phyloP scores from a whole-genome alignment of 2,797 vertebrate species.

The Sebastes kiyomatsui region DNA sequence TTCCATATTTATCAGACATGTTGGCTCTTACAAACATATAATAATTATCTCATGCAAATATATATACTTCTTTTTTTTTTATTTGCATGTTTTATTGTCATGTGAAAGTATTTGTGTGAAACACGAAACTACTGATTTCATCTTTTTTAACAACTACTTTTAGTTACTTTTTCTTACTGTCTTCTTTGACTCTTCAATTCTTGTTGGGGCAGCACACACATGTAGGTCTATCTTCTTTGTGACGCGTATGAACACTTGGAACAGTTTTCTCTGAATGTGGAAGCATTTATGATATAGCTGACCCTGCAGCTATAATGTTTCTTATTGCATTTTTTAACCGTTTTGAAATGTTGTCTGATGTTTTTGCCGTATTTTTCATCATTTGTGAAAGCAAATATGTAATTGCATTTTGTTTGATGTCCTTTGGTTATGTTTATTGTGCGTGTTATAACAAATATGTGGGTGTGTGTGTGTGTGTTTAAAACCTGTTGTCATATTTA shows the following conservation, averaged over 20 bases:
- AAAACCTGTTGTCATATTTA: not conserved
- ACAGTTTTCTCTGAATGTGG: slow-evolving; percentile 40
- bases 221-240: slow-evolving; percentile 14
- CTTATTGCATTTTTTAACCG: slow-evolving; percentile 16
- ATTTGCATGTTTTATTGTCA: slow-evolving; percentile 41
- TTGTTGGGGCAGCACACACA: slow-evolving; percentile 19
- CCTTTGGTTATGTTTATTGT: slow-evolving; percentile 11
- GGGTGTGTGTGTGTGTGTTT: not conserved
- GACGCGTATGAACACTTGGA: not conserved
- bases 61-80: slow-evolving; percentile 13
- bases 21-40: slow-evolving; percentile 16
- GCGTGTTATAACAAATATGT: not conserved
- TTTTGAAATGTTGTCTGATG: slow-evolving; percentile 31
- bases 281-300: slow-evolving; percentile 23
- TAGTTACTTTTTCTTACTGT: slow-evolving; percentile 13
- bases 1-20: slow-evolving; percentile 26
- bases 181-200: slow-evolving; percentile 11
- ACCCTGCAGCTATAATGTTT: slow-evolving; percentile 24
- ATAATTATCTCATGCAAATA: slow-evolving; percentile 34
- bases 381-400: slow-evolving; percentile 33
- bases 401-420: slow-evolving; percentile 2
- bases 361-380: slow-evolving; percentile 32
- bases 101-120: slow-evolving; percentile 59
- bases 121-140: slow-evolving; percentile 76
- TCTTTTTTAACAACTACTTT: not conserved